A percentile compares a stretch with the other conserved stretches of the same genome.
phyloP scores from a whole-genome alignment of 2,113 vertebrate genomes.

The Okapia johnstoni region DNA sequence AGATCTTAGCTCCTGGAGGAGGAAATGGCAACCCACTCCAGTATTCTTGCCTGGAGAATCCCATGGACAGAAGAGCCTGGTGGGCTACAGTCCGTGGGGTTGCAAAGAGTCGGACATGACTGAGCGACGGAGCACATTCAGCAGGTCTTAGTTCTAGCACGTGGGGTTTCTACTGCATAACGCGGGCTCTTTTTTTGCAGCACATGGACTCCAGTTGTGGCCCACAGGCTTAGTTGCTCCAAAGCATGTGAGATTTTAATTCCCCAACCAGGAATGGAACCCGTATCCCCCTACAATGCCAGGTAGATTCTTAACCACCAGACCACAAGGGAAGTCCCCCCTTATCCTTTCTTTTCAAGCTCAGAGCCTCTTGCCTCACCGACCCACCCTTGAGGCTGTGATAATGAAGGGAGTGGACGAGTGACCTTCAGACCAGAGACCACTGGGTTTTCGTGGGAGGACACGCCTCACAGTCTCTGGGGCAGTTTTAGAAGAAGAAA shows the following conservation, averaged over 20 bases:
- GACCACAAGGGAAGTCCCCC: not conserved
- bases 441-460: not conserved
- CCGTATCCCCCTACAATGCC: not conserved
- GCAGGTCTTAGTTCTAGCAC: not conserved
- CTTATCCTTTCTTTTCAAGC: not conserved
- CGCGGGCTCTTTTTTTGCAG: not conserved
- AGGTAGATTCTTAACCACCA: not conserved
- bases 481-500: not conserved
- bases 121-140: fast-evolving
- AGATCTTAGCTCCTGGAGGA: not conserved
- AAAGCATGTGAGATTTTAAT: not conserved
- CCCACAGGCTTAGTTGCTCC: not conserved
- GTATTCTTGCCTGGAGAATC: not conserved
- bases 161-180: not conserved
- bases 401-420: not conserved
- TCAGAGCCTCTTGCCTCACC: not conserved
- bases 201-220: not conserved
- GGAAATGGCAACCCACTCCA: not conserved
- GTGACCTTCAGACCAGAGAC: not conserved
- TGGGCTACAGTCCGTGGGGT: not conserved
- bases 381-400: not conserved
- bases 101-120: not conserved
- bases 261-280: not conserved
- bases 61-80: not conserved
- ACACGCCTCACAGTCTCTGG: not conserved